A percentile compares a stretch with the other conserved stretches of the same genome.
These are phyloP conservation scores for Rhagonycha fulva DNA, from an alignment of 2,888 invertebrate species.

Conservation along the genomic window DNA sequence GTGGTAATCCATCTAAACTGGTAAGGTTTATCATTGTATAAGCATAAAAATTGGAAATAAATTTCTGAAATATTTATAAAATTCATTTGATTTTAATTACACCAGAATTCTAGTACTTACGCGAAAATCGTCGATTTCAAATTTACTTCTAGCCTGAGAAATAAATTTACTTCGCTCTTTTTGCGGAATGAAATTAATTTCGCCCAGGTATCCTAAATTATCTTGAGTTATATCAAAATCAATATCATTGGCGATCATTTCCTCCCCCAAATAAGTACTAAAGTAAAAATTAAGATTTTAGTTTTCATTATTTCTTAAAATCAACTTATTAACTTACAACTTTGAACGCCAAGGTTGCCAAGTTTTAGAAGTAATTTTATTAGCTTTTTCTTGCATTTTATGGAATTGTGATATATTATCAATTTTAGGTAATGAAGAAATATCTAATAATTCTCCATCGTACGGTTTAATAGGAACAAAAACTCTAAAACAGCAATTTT, in stretches of 20 bases:
- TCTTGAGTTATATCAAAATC: background rate
- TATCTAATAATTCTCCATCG: background rate
- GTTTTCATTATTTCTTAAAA: background rate
- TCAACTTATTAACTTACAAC: background rate
- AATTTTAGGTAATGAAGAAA: background rate
- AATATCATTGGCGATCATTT: background rate
- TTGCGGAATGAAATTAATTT: background rate
- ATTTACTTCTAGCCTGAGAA: background rate
- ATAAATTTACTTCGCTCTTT: background rate
- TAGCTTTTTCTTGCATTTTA: background rate
- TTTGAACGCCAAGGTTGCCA: background rate
- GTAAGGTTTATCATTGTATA: background rate
- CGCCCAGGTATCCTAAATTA: background rate
- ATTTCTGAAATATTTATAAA: background rate
- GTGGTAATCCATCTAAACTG: background rate
- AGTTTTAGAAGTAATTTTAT: too few relatives aligned
- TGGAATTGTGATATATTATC: accelerated
- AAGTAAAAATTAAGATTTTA: background rate
- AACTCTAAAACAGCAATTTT: background rate
- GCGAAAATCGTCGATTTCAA: accelerated
- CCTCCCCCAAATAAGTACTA: background rate
- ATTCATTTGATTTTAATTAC: background rate
- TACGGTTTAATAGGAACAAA: background rate
- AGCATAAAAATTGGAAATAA: background rate
- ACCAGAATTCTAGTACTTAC: background rate